Base-by-base conservation (phyloP, 2,797 vertebrate genomes). In the Phataginus tetradactyla region DNA sequence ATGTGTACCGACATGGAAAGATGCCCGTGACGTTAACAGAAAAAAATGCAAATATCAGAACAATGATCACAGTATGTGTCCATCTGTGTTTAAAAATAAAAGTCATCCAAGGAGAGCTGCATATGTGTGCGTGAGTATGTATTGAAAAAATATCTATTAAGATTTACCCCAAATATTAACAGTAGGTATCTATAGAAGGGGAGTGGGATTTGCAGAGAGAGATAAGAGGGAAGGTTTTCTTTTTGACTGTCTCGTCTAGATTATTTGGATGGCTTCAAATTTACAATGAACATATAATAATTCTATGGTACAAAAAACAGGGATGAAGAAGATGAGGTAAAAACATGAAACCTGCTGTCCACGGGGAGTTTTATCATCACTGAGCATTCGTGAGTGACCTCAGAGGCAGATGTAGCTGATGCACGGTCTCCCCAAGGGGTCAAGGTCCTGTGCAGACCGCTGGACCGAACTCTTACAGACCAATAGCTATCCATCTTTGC, bases 401-500 rank as follows among this genome's bases (percentile, higher is more conserved):
- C 0, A 5, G 32, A 63, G 37, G 80, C 84, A 77, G 89, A 77
- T 0, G 1, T 13, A 18, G 61, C 69, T 27, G 83, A 71, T 11
- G 7, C 17, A 0, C 5, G 0, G 11, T 45, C 89, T 87, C 61
- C 90, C 55, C 1, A 17, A 94, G 86, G 79, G 96, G 92, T 81
- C 94, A 49, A 20, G 23, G 78, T 75, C 55, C 66, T 3, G 0
- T 0, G 0, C 69, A 13, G 20, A 49, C 55, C 23, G 39, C 55
- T 7, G 83, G 92, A 69, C 68, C 12, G 0, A 71, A 12, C 68
- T 29, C 87, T 39, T 3, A 6, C 75, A 85, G 95, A 93, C 93
- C 86, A 23, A 51, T 61, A 74, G 81, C 95, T 55, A 94, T 97
- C 80, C 86, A 96, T 98, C 97, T 97, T 95, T 94, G 61, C 96